Percentiles rank a stretch among this genome's conserved stretches.
These are phyloP conservation scores for Temnopleurus reevesii DNA, from an alignment of 53 echinoderm and acorn worm genomes.

Conservation along the genomic window DNA sequence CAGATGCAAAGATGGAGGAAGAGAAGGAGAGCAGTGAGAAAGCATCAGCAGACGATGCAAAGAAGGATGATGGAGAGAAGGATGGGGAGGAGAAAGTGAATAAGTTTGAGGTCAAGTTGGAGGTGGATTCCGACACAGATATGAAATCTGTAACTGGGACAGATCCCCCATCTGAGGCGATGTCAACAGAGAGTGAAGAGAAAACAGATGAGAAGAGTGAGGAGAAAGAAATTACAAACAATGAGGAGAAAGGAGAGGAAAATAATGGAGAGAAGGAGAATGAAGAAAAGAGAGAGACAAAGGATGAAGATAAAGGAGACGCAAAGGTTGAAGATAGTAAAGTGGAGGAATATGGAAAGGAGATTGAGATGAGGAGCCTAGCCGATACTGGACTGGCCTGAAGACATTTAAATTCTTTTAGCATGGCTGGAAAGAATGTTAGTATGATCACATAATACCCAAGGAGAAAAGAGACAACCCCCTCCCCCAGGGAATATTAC, in stretches of 20 bases:
- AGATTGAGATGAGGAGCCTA: conserved; percentile 37
- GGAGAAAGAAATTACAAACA: background rate
- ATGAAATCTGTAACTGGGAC: conserved; percentile 18
- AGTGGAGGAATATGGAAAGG: conserved; percentile 42
- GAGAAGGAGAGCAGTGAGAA: background rate
- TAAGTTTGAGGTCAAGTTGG: background rate
- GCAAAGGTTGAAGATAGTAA: background rate
- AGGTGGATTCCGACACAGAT: background rate
- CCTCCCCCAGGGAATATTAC: too few relatives aligned
- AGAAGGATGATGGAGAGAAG: background rate
- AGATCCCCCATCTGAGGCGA: background rate
- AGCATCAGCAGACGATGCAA: background rate
- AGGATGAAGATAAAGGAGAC: background rate
- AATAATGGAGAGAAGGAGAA: background rate
- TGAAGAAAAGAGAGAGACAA: background rate
- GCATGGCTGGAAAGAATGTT: too few relatives aligned
- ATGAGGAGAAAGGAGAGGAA: background rate
- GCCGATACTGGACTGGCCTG: too few relatives aligned
- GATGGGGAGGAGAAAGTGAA: background rate
- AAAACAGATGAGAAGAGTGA: conserved; percentile 24
- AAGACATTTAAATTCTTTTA: too few relatives aligned
- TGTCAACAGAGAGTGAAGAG: conserved; percentile 16
- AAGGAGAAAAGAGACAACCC: too few relatives aligned
- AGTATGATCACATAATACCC: too few relatives aligned
- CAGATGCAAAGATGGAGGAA: background rate